Evolutionary conservation across 2,797 vertebrate genomes (phyloP).

Genomic region (Phataginus tricuspis): DNA sequence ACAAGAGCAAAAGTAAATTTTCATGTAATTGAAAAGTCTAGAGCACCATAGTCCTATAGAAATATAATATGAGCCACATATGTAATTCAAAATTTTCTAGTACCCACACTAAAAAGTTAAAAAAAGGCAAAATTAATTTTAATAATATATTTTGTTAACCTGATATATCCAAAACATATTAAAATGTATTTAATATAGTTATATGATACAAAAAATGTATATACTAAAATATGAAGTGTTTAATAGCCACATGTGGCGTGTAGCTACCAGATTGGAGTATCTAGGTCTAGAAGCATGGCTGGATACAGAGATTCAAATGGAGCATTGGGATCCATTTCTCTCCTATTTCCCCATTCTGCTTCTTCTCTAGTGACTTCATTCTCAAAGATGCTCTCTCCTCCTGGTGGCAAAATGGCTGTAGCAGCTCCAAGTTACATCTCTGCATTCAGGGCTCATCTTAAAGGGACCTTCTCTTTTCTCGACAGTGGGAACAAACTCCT

Average conservation of each 20-base stretch:
- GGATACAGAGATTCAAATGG: not conserved
- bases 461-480: not conserved
- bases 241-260: not conserved
- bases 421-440: not conserved
- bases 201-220: not conserved
- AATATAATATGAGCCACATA: not conserved
- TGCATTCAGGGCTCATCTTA: not conserved
- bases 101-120: not conserved
- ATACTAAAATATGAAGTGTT: not conserved
- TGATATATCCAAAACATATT: not conserved
- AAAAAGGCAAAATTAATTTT: not conserved
- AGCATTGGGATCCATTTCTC: not conserved
- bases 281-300: not conserved
- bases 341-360: not conserved
- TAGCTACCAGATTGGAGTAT: not conserved
- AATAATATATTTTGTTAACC: constrained; percentile 10
- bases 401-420: not conserved
- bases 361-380: not conserved
- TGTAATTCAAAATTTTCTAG: not conserved
- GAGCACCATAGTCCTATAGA: not conserved
- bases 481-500: not conserved
- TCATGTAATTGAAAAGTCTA: not conserved
- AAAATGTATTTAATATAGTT: not conserved
- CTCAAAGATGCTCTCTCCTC: not conserved
- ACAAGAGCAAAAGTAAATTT: not conserved